Base-by-base conservation (phyloP, 2,888 invertebrate genomes). In the Camponotus fellah region DNA sequence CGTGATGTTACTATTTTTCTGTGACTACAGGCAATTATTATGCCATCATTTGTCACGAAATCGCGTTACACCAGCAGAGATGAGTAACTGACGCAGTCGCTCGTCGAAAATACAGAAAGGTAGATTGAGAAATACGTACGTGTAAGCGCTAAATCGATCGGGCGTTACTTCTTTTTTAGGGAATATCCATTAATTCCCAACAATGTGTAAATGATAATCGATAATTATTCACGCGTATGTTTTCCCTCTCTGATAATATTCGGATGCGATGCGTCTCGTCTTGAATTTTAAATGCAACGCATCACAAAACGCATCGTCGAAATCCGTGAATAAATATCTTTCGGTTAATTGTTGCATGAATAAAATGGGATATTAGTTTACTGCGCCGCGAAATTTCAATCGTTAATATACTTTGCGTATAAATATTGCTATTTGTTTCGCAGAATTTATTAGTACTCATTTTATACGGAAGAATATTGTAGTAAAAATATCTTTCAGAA, bases 101-200 rank as follows among this genome's bases (percentile, higher is more conserved):
- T 21, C 2, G n/a, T 80, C 37, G 69, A 60, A 79, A 69, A 79
- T 49, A 49, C 26, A 46, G 26, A 71, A 49, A 53, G 49, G 37
- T 49, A 53, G 46, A 79, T 79, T 71, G 46, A 60, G 26, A 14
- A 17, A 14, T 14, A 32, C 43, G 34, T 43, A 58, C 14, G 34
- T 40, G 9, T n/a, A 10, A 58, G 17, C 46, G 4, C n/a, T 32
- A 12, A 60, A 69, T 79, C 37, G 71, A 60, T 79, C 34, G 60
- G 1, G 8, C 34, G 34, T 79, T 68, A 79, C 60, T 46, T 79
- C 26, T 71, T 71, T 79, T 58, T 71, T 37, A 37, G 37, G 46
- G 46, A 79, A 69, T 79, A 79, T 79, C 60, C 71, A 60, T 79
- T 79, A 79, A 62, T 79, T 32, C 37, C 46, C 26, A 60, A 79